Evolutionary conservation across 2,888 invertebrate species (phyloP).

Genomic region (Pecten maximus): DNA sequence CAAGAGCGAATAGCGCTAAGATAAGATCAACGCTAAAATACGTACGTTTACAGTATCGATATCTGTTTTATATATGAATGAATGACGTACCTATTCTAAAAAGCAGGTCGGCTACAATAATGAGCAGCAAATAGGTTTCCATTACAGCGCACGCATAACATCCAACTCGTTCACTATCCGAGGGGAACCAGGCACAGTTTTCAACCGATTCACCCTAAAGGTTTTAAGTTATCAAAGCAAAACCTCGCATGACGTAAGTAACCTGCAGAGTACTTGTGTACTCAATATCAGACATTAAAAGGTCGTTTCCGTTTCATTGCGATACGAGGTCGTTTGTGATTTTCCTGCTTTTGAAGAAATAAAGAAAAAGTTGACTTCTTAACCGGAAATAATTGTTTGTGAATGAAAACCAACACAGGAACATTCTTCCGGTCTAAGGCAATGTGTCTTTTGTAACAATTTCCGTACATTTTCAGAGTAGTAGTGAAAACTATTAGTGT

Average conservation of each 20-base stretch:
- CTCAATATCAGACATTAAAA: background rate
- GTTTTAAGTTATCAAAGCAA: background rate
- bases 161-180: background rate
- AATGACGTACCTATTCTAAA: background rate
- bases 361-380: background rate
- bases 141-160: background rate
- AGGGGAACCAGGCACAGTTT: background rate
- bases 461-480: no score
- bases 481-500: no score
- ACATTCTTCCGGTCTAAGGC: no score
- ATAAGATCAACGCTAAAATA: background rate
- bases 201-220: background rate
- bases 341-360: background rate
- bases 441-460: no score
- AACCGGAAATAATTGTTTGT: background rate
- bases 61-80: background rate
- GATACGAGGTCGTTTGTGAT: background rate
- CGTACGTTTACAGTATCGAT: background rate
- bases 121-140: background rate
- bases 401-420: no score
- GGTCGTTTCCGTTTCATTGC: background rate
- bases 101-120: background rate
- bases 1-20: background rate
- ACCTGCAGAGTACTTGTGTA: background rate
- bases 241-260: background rate